phyloP scores from a whole-genome alignment of 2,888 invertebrate genomes.

The Caenorhabditis wallacei region DNA sequence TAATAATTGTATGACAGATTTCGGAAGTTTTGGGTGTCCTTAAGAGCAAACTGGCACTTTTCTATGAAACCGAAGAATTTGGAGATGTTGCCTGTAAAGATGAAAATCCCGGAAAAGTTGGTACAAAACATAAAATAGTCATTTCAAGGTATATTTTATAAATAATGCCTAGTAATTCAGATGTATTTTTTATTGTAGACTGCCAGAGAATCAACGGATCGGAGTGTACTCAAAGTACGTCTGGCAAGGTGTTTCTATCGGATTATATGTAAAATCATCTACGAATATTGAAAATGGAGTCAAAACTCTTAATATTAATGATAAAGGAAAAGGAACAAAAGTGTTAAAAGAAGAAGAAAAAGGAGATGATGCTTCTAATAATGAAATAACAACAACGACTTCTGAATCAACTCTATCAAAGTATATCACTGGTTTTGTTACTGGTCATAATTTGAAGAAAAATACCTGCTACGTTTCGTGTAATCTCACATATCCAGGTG shows the following conservation, averaged over 20 bases:
- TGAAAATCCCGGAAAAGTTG: slow-evolving; percentile 2
- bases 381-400: not conserved
- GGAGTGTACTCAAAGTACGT: slow-evolving; percentile 38
- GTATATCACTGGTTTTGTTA: slow-evolving; percentile 24
- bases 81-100: slow-evolving; percentile 37
- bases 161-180: not conserved
- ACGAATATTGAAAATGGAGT: not conserved
- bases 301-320: not conserved
- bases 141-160: slow-evolving; percentile 3
- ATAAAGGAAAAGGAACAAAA: not conserved
- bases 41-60: not conserved
- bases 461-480: slow-evolving; percentile 3
- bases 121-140: not conserved
- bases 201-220: slow-evolving; percentile 16
- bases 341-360: not conserved
- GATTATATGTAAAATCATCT: not conserved
- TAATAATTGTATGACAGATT: not conserved
- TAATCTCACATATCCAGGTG: slow-evolving; percentile 31
- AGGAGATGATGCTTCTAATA: not conserved
- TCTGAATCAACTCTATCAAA: not conserved
- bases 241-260: slow-evolving; percentile 26
- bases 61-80: slow-evolving; percentile 37
- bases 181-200: not conserved
- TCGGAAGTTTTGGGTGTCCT: slow-evolving; percentile 16
- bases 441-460: not conserved